Percentiles rank a stretch among this genome's conserved stretches.
Conservation (phyloP, 1,140 invertebrate species). For the Proctacanthus coquilletti region DNA sequence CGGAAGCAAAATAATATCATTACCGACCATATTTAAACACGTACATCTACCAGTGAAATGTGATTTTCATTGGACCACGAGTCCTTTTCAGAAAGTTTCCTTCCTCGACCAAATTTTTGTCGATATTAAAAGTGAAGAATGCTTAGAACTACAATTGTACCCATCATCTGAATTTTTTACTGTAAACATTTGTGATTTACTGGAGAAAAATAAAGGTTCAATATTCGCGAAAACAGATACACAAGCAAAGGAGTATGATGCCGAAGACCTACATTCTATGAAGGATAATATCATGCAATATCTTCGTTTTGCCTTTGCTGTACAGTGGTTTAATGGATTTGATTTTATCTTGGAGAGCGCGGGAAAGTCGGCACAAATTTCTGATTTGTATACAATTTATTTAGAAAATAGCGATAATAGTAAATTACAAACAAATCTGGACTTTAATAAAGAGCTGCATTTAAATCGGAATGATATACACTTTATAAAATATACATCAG, state of each 20-base stretch:
- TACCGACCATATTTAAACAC: constrained; percentile 9
- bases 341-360: not conserved
- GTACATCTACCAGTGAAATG: constrained; percentile 13
- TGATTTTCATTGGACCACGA: constrained; percentile 3
- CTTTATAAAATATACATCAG: constrained; percentile 1
- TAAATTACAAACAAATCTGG: not conserved
- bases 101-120: not conserved
- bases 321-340: constrained; percentile 2
- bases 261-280: not conserved
- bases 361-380: not conserved
- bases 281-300: not conserved
- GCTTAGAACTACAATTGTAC: not conserved
- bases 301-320: not conserved
- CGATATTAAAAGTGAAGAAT: not conserved
- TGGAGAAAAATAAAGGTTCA: too few species aligned
- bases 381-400: not conserved
- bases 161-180: not conserved
- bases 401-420: not conserved
- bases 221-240: too few species aligned
- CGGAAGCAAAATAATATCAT: constrained; percentile 4
- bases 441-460: not conserved
- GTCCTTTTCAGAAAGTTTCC: not conserved
- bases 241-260: too few species aligned
- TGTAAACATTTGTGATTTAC: not conserved
- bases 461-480: not conserved